These are phyloP conservation scores for Oreotragus oreotragus DNA, from an alignment of 2,113 vertebrate genomes.

Conservation along the genomic window DNA sequence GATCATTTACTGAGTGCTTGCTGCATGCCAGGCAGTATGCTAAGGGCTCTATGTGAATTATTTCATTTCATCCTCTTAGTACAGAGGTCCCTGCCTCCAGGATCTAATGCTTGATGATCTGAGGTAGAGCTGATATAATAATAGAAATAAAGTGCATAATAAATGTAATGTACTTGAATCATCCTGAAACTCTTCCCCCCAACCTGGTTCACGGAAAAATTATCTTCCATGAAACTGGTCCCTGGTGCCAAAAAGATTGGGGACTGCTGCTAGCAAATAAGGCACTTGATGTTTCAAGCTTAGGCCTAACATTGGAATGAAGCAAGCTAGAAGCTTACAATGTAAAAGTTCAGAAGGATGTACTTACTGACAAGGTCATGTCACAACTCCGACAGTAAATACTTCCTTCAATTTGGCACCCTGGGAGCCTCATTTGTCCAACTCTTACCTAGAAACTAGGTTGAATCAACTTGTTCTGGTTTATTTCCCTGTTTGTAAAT, in stretches of 20 bases:
- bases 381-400: neutral
- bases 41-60: neutral
- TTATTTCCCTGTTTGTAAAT: neutral
- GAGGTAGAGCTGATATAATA: neutral
- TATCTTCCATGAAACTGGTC: neutral
- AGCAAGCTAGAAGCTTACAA: accelerated
- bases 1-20: neutral
- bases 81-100: neutral
- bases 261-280: neutral
- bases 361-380: accelerated
- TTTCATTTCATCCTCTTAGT: neutral
- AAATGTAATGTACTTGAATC: neutral
- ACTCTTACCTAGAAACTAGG: neutral
- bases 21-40: neutral
- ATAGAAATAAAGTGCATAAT: neutral
- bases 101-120: neutral
- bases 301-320: neutral
- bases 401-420: neutral
- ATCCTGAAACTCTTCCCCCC: neutral
- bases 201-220: neutral
- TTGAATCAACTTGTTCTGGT: neutral
- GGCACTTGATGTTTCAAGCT: neutral
- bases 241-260: neutral
- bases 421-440: neutral
- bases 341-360: neutral